Evolutionary conservation across 37 sponge, comb jelly and placozoan genomes (phyloP), one percentile per base, ranked within the genome.

Genomic region (Spongilla lacustris): DNA sequence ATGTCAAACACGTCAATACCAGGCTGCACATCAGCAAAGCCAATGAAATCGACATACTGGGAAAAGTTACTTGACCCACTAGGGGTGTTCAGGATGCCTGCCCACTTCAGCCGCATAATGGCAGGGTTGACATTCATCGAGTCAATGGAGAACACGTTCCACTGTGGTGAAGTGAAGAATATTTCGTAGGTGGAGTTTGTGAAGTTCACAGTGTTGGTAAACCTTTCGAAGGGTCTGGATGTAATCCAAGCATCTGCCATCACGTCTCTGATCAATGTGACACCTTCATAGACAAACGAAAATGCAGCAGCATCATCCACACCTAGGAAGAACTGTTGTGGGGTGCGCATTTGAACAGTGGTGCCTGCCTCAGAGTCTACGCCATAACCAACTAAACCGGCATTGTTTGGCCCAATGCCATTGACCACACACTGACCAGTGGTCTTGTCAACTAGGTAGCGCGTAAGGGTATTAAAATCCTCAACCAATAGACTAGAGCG

Each of bases 241-340:
- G 87, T 79, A 1, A 86, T 28, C 94, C 94, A 93, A 8, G 83
- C 69, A 25, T 93, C 94, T 3, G 85, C 87, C 14, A 73, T 66
- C 5, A 93, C 48, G 21, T 87, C 94, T 33, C 94, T 80, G 6
- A 87, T 84, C 5, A 66, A 80, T 28, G 80, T 83, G 29, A 83
- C 71, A 67, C 94, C 94, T 67, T 93, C 94, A 36, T 93, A 93
- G 27, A 82, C 50, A 48, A 79, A 93, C 58, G 82, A 80, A 34
- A 37, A 82, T 32, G 48, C 33, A 10, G 46, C 46, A 10, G 46
- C 46, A 46, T 46, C 46, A 29, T 81, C 48, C 3, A 25, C 67
- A 34, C 49, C 71, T 23, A 81, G 36, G 37, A 89, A 79, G 2
- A 86, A 23, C 17, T 83, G 27, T 32, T 49, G 24, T 0, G 81